Evolutionary conservation across 1,140 invertebrate species (phyloP).

Genomic region (Nasonia longicornis): DNA sequence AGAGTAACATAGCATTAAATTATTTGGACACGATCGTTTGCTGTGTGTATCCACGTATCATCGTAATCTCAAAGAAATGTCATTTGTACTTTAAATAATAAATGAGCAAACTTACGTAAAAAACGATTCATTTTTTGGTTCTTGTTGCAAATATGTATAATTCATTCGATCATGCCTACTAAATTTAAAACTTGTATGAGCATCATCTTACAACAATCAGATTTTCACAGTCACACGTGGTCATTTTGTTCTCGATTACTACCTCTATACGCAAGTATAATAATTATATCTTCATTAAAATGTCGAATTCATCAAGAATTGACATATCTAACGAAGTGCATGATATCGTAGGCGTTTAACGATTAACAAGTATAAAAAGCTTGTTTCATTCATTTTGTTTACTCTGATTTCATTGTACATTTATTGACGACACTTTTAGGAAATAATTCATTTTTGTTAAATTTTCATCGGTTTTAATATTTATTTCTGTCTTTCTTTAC

Average conservation of each 20-base stretch:
- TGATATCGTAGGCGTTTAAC: constrained; percentile 4
- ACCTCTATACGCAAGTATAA: neutral
- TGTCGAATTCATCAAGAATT: neutral
- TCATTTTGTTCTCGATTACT: neutral
- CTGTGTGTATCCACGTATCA: neutral
- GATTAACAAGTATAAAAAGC: constrained; percentile 29
- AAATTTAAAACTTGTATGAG: constrained; percentile 5
- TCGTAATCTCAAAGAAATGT: constrained; percentile 3
- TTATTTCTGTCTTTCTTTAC: no score
- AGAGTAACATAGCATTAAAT: constrained; percentile 24
- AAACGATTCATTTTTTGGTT: neutral
- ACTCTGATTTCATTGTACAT: neutral
- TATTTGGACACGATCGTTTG: constrained; percentile 15
- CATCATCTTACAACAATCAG: neutral
- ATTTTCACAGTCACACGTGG: constrained; percentile 19
- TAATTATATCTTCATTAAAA: neutral
- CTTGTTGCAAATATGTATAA: neutral
- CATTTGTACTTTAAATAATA: neutral
- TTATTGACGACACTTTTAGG: neutral
- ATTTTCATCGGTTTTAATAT: no score
- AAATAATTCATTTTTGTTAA: no score
- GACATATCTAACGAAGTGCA: neutral
- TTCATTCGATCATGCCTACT: constrained; percentile 17
- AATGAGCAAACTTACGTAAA: neutral
- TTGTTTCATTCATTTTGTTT: neutral